A percentile compares a stretch with the other conserved stretches of the same genome.
phyloP scores from a whole-genome alignment of 1,140 invertebrate species.

The Branchinecta lynchi region DNA sequence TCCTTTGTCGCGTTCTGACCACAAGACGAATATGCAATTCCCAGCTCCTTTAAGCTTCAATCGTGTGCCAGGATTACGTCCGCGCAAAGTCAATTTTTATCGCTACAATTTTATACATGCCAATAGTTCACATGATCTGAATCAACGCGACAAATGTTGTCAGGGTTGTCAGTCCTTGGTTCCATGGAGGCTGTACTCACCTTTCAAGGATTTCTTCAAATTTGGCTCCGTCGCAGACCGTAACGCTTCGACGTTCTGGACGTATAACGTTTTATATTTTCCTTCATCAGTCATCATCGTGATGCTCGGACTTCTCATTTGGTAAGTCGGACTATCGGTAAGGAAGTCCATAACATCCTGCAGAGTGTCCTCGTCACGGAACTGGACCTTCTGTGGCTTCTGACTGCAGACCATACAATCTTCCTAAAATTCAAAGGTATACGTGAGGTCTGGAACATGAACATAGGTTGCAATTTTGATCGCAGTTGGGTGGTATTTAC shows the following conservation, averaged over 20 bases:
- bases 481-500: no score
- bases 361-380: constrained; percentile 52
- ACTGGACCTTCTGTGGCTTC: constrained; percentile 46
- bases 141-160: background rate
- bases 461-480: no score
- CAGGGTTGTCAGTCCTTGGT: background rate
- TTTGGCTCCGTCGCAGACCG: constrained; percentile 70
- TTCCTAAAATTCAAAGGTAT: constrained; percentile 34
- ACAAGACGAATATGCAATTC: constrained; percentile 9
- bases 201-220: constrained; percentile 60
- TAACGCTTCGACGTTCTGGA: constrained; percentile 72
- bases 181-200: constrained; percentile 24
- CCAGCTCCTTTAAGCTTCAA: background rate
- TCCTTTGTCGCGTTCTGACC: background rate
- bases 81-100: constrained; percentile 2
- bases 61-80: background rate
- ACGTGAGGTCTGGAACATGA: background rate
- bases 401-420: constrained; percentile 77
- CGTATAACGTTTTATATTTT: constrained; percentile 80
- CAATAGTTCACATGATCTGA: background rate
- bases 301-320: constrained; percentile 74
- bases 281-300: constrained; percentile 55
- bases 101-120: background rate
- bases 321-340: constrained; percentile 52
- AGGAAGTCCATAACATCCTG: constrained; percentile 67